Conservation (phyloP, 1,140 invertebrate genomes). For the Mercenaria mercenaria region DNA sequence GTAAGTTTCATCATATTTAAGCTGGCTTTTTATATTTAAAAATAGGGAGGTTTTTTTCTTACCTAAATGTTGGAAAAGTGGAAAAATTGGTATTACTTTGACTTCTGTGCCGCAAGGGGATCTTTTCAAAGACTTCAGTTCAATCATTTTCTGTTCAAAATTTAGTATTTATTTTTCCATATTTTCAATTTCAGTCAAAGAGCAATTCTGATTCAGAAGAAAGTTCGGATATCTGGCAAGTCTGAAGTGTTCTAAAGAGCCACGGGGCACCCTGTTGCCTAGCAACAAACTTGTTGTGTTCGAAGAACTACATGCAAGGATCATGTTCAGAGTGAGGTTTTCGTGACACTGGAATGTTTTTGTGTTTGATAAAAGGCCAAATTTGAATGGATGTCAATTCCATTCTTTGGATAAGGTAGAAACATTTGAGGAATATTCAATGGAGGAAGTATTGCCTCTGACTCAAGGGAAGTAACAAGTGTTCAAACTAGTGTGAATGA, state of each 20-base stretch:
- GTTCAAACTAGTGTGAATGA: neutral
- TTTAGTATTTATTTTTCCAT: no score
- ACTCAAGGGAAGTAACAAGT: neutral
- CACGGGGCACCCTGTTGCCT: conserved; percentile 1
- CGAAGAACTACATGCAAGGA: neutral
- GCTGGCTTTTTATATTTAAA: no score
- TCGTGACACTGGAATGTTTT: neutral
- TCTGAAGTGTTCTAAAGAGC: conserved; percentile 10
- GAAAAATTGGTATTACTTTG: no score
- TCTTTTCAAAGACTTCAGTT: no score
- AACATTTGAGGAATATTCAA: no score
- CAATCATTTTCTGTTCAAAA: no score
- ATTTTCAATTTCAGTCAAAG: conserved; percentile 46
- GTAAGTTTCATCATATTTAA: conserved; percentile 6
- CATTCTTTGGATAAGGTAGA: neutral
- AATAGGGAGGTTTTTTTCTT: no score
- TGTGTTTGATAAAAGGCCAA: neutral
- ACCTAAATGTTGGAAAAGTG: no score
- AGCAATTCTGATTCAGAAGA: conserved; percentile 53
- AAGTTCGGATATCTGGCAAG: conserved; percentile 51
- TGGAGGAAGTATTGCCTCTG: neutral
- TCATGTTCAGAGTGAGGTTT: neutral
- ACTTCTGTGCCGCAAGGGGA: no score
- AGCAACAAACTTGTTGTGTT: conserved; percentile 24
- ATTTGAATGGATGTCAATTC: neutral